phyloP scores from a whole-genome alignment of 2,797 vertebrate genomes.

The Podargus strigoides region DNA sequence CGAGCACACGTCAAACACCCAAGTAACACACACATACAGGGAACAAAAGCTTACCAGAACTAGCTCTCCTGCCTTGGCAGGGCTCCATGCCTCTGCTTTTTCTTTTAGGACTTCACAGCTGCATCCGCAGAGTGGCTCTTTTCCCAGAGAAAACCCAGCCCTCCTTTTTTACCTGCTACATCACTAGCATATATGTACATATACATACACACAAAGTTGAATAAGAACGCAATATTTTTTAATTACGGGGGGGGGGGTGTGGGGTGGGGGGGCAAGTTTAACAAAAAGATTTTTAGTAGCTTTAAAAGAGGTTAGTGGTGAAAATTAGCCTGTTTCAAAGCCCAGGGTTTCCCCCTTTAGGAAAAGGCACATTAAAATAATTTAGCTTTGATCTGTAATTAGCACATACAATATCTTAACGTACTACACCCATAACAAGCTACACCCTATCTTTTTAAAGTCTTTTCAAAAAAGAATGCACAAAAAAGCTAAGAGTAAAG shows the following conservation, averaged over 20 bases:
- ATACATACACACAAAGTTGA: background rate
- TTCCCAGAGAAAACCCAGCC: background rate
- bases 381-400: constrained; percentile 43
- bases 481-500: background rate
- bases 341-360: background rate
- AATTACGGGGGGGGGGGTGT: background rate
- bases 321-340: constrained; percentile 22
- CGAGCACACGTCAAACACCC: background rate
- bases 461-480: background rate
- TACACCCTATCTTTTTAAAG: background rate
- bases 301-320: background rate
- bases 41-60: background rate
- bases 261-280: background rate
- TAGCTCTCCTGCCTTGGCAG: background rate
- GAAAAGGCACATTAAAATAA: constrained; percentile 7
- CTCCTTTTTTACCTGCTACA: background rate
- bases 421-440: no score
- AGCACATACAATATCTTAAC: background rate
- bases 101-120: background rate
- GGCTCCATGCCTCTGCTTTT: background rate
- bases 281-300: background rate
- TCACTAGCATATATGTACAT: background rate
- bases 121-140: fast-evolving
- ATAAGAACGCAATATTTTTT: background rate
- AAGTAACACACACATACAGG: fast-evolving